Evolutionary conservation across 2,888 invertebrate genomes (phyloP).

Genomic region (Pediacus dermestoides): DNA sequence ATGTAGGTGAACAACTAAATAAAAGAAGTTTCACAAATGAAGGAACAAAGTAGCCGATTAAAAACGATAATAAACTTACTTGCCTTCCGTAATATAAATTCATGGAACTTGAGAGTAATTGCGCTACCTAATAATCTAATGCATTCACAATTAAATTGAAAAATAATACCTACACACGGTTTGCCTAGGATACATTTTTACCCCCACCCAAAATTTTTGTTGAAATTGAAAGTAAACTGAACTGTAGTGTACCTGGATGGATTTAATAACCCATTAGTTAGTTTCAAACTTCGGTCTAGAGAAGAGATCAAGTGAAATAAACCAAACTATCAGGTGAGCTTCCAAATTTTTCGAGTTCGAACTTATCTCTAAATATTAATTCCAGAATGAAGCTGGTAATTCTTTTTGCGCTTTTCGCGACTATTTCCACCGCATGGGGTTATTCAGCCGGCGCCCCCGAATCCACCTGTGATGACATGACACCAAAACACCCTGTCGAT

Average conservation of each 20-base stretch:
- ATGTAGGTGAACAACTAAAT: too few relatives aligned
- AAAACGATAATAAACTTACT: too few relatives aligned
- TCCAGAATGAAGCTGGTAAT: constrained; percentile 21
- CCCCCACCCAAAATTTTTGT: too few relatives aligned
- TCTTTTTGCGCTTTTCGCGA: constrained; percentile 21
- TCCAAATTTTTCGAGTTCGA: constrained; percentile 12
- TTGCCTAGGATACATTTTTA: too few relatives aligned
- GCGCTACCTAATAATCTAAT: too few relatives aligned
- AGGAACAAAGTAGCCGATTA: too few relatives aligned
- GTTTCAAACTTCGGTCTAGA: constrained; percentile 25
- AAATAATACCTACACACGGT: too few relatives aligned
- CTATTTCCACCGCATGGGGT: constrained; percentile 38
- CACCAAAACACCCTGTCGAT: constrained; percentile 62
- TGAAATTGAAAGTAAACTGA: too few relatives aligned
- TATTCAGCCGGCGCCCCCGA: constrained; percentile 65
- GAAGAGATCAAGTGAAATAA: constrained; percentile 23
- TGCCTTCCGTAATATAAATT: too few relatives aligned
- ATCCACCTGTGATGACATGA: constrained; percentile 62
- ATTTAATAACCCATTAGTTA: constrained; percentile 11
- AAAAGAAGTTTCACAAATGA: too few relatives aligned
- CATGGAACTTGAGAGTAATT: too few relatives aligned
- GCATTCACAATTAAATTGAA: too few relatives aligned
- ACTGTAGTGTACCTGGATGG: not conserved
- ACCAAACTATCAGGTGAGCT: constrained; percentile 18
- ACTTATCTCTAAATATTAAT: constrained; percentile 8